Evolutionary conservation across 2,797 vertebrate genomes (phyloP).

Genomic region (Mormyrus proboscirostris): DNA sequence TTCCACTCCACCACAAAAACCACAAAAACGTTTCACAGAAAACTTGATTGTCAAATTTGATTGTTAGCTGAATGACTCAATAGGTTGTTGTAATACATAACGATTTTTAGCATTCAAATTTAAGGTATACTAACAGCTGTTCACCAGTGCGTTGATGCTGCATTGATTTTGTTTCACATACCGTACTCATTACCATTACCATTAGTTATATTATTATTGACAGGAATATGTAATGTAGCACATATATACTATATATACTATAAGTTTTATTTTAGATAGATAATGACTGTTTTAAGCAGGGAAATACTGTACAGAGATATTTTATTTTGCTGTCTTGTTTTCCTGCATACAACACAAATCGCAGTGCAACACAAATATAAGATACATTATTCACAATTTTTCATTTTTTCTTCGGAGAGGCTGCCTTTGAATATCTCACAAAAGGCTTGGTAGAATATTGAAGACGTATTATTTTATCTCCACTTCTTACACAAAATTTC

Average conservation of each 20-base stretch:
- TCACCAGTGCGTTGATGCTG: not conserved
- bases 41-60: not conserved
- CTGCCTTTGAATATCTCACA: not conserved
- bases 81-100: not conserved
- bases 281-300: not conserved
- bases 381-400: not conserved
- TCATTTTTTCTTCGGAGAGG: not conserved
- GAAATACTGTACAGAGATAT: not conserved
- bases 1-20: not conserved
- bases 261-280: not conserved
- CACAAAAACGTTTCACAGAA: not conserved
- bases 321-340: not conserved
- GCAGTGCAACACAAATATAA: not conserved
- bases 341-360: not conserved
- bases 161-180: not conserved
- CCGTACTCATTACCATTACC: not conserved
- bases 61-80: not conserved
- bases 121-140: not conserved
- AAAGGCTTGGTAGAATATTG: not conserved
- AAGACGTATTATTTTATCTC: not conserved
- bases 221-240: not conserved
- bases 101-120: not conserved
- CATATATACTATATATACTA: no score
- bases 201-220: not conserved
- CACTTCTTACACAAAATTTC: not conserved